Evolutionary conservation across 2,797 vertebrate species (phyloP), one percentile per base, ranked within the genome.

Genomic region (Odontamblyopus rebecca): DNA sequence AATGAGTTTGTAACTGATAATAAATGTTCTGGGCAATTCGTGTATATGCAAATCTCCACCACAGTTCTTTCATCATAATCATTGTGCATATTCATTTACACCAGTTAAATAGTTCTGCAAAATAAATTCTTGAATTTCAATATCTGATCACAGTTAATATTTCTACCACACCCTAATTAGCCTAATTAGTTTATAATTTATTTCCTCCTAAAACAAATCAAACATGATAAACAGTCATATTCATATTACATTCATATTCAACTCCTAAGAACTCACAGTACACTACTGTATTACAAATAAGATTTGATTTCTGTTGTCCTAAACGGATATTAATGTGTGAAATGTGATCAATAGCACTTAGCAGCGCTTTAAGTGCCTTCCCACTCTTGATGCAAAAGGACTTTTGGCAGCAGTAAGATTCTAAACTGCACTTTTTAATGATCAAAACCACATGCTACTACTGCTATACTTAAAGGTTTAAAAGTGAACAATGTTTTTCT

Each of bases 391-490:
- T 48, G 4, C 41, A 61, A 15, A 64, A 29, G 69, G 9, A 26
- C 70, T 62, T n/a, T 16, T 60, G 69, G 72, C 56, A 71, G 68
- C 69, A 61, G 66, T 67, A 60, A 66, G 68, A 86, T 23, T 80
- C 72, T 85, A 69, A 73, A 79, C 62, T 87, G 85, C 89, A 89
- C 89, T 88, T 89, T 89, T 76, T 79, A 68, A 72, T 41, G 71
- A 85, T 87, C 80, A 83, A 76, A 79, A 66, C 67, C 82, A 70
- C 81, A n/a, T 67, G 44, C 60, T 67, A 66, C 73, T 76, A 11
- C 7, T 26, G 72, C 71, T 69, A 85, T 82, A 77, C 79, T 75
- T 80, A 61, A 68, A 9, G 3, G 11, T 16, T 27, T 66, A 65
- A 72, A 51, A 35, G 61, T 51, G 13, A 65, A 12, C 5, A n/a